Evolutionary conservation across 1,140 invertebrate species (phyloP), one percentile per base, ranked within the genome.

Genomic region (Mizuhopecten yessoensis): DNA sequence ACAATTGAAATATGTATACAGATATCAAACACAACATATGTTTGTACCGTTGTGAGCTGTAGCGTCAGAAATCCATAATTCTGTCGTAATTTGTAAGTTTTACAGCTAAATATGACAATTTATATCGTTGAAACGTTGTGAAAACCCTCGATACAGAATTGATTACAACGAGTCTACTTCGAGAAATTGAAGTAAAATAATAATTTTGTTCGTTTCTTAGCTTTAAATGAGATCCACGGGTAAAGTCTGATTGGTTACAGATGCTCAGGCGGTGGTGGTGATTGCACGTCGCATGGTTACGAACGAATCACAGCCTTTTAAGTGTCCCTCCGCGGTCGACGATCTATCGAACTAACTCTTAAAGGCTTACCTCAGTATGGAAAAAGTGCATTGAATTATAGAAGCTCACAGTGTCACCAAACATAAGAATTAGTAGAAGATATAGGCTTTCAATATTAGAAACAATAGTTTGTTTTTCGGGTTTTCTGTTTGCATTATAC

Each of bases 141-240:
- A 75, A 75, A 1, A 5, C 5, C 42, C 57, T 7, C 57, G n/a
- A 75, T 75, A 75, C 57, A 29, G 57, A 75, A 75, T 75, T n/a
- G 5, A 75, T 75, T 75, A n/a, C 3, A 75, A 75, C 57, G 9
- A 7, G n/a, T 17, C 57, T 29, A 75, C 57, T 75, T 75, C 57
- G 57, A n/a, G 23, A 75, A n/a, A 9, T 75, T 29, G 57, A 75
- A 75, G 57, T 75, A 75, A 75, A 75, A 29, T n/a, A 75, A 75
- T 75, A 75, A 75, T n/a, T 75, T 75, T 23, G n/a, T 75, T 75
- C 57, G 57, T 75, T 75, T 75, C 57, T 75, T 75, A 75, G 57
- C 57, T 75, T 29, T 75, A 5, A 75, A 75, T 0, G 17, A 17
- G 57, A 75, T n/a, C 57, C 57, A n/a, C 3, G 57, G 11, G 57